Conservation (phyloP, 92 coral and sea anemone genomes). For the Parazoanthus swiftii region DNA sequence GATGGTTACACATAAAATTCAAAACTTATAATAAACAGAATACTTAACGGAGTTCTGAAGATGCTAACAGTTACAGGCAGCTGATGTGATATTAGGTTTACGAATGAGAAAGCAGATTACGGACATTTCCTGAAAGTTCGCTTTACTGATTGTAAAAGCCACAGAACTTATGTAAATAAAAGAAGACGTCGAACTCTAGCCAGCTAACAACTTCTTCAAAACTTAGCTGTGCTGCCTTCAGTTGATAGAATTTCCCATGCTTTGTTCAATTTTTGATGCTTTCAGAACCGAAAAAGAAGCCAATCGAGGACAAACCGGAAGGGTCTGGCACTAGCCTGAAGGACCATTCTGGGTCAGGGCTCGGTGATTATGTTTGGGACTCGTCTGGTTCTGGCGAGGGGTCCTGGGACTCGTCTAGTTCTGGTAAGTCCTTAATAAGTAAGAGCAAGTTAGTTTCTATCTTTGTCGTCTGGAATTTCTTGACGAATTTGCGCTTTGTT, state of each 20-base stretch:
- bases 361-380: slow-evolving; percentile 27
- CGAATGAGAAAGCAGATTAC: no score
- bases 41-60: no score
- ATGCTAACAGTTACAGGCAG: no score
- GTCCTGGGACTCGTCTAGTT: slow-evolving; percentile 31
- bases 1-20: no score
- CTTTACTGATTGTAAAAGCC: background rate
- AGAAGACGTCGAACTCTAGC: background rate
- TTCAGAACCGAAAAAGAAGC: slow-evolving; percentile 1
- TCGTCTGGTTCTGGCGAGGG: slow-evolving; percentile 43
- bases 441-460: no score
- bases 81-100: no score
- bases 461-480: background rate
- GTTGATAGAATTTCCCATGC: background rate
- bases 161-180: background rate
- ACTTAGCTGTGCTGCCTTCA: background rate
- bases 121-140: background rate
- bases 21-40: no score
- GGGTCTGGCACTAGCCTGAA: slow-evolving; percentile 22
- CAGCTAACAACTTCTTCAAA: background rate
- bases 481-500: no score
- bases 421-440: background rate
- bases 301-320: slow-evolving; percentile 27
- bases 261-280: background rate
- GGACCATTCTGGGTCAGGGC: slow-evolving; percentile 40